Percentiles rank a stretch among this genome's conserved stretches.
These are phyloP conservation scores for Nasonia giraulti DNA, from an alignment of 1,140 invertebrate genomes.

Conservation along the genomic window DNA sequence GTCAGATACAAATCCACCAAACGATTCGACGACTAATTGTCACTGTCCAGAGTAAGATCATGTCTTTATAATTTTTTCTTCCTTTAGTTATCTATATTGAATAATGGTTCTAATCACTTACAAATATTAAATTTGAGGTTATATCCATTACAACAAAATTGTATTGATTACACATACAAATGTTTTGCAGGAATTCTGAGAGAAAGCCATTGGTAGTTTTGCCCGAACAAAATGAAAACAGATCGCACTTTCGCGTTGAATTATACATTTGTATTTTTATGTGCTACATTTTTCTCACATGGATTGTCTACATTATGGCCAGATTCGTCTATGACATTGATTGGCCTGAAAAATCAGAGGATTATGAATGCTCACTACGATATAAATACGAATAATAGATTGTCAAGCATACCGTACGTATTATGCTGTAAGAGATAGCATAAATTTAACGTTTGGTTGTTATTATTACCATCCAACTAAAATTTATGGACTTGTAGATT, in stretches of 20 bases:
- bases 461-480: too few relatives aligned
- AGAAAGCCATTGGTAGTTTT: background rate
- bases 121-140: too few relatives aligned
- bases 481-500: too few relatives aligned
- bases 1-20: background rate
- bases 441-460: background rate
- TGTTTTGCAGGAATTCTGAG: background rate
- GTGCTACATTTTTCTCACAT: constrained; percentile 53
- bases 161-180: too few relatives aligned
- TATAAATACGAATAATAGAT: background rate
- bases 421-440: background rate
- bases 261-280: constrained; percentile 55
- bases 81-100: too few relatives aligned
- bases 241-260: constrained; percentile 5
- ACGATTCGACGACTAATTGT: background rate
- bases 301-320: constrained; percentile 49
- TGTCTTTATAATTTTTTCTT: background rate
- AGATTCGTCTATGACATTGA: constrained; percentile 55
- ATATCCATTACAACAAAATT: too few relatives aligned
- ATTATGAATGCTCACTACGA: background rate
- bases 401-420: background rate
- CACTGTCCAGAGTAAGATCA: constrained; percentile 27
- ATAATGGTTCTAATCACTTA: too few relatives aligned
- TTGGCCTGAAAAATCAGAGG: constrained; percentile 9
- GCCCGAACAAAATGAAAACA: background rate